Conservation (phyloP, 2,888 invertebrate genomes). For the Acanthoscelides obtectus region DNA sequence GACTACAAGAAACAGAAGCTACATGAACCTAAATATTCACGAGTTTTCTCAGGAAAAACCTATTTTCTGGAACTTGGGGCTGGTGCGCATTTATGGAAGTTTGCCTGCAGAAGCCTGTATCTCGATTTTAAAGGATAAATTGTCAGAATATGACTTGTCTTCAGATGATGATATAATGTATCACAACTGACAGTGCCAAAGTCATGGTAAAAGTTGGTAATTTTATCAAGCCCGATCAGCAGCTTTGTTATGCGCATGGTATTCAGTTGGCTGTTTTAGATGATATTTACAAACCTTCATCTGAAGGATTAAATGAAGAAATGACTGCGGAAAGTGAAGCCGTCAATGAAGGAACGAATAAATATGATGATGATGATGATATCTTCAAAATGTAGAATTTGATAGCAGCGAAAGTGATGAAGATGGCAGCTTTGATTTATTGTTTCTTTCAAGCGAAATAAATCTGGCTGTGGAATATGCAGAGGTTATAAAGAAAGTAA, state of each 20-base stretch:
- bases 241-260: conserved; percentile 18
- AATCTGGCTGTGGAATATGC: neutral
- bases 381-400: neutral
- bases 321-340: neutral
- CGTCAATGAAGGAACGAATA: neutral
- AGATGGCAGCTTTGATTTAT: conserved; percentile 2
- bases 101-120: conserved; percentile 15
- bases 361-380: neutral
- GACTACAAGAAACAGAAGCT: neutral
- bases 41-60: neutral
- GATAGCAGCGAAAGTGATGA: neutral
- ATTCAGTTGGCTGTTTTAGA: conserved; percentile 1
- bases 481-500: neutral
- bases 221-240: conserved; percentile 25
- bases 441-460: conserved; percentile 1
- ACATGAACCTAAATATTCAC: neutral
- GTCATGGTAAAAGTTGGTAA: conserved; percentile 31
- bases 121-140: conserved; percentile 19
- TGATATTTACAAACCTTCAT: neutral
- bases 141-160: conserved; percentile 21
- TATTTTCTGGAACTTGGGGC: neutral
- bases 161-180: conserved; percentile 30
- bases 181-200: conserved; percentile 16
- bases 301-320: neutral
- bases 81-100: neutral